Conservation (phyloP, 2,888 invertebrate species). For the Drosophila austrosaltans region DNA sequence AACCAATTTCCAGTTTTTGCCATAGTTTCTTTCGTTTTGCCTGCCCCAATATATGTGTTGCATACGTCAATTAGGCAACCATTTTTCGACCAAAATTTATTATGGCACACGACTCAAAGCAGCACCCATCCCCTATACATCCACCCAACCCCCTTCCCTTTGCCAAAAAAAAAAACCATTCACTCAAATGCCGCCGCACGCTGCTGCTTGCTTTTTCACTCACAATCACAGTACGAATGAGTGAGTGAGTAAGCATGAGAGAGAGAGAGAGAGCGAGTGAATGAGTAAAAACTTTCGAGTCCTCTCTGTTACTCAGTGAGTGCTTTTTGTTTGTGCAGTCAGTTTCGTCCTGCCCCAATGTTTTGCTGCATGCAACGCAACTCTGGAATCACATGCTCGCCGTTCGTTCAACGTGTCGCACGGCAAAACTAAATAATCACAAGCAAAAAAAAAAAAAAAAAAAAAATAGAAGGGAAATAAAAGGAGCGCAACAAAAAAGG, state of each 20-base stretch:
- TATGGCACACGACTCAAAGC: constrained; percentile 1
- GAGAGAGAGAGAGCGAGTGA: background rate
- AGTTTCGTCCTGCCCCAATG: constrained; percentile 54
- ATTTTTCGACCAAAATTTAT: constrained; percentile 45
- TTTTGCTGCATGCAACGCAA: constrained; percentile 27
- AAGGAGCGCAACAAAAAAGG: constrained; percentile 6
- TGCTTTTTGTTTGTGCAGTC: constrained; percentile 51
- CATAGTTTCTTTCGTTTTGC: constrained; percentile 13
- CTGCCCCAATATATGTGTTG: constrained; percentile 37
- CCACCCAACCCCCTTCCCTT: background rate
- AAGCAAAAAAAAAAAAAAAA: background rate
- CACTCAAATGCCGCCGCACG: background rate
- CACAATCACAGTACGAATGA: constrained; percentile 5
- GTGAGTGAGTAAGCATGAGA: background rate
- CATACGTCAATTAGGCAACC: constrained; percentile 63
- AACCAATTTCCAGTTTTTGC: constrained; percentile 57
- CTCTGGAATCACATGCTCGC: constrained; percentile 66
- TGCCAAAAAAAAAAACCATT: background rate
- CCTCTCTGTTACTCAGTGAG: constrained; percentile 34
- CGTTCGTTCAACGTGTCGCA: constrained; percentile 64
- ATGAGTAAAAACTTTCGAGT: background rate
- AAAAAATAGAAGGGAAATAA: background rate
- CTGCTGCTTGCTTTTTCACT: background rate
- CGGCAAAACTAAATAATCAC: constrained; percentile 31
- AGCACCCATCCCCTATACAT: too few relatives aligned